A percentile compares a stretch with the other conserved stretches of the same genome.
Evolutionary conservation across 2,113 vertebrate genomes (phyloP).

Genomic region (Parotia lawesii): DNA sequence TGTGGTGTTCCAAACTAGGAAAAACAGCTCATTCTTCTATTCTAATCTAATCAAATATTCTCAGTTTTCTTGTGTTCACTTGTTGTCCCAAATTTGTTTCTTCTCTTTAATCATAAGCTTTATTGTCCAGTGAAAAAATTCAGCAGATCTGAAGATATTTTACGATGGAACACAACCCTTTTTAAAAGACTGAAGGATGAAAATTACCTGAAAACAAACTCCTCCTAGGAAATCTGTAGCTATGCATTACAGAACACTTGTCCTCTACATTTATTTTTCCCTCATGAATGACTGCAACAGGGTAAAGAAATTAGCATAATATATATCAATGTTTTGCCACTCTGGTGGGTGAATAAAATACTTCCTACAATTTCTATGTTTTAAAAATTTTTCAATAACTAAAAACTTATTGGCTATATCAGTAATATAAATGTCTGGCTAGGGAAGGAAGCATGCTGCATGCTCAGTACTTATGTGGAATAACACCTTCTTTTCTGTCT

Average conservation of each 20-base stretch:
- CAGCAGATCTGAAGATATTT: neutral
- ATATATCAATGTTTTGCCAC: conserved; percentile 14
- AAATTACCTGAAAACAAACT: neutral
- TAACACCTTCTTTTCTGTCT: neutral
- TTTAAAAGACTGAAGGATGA: neutral
- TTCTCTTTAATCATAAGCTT: neutral
- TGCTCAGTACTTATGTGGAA: neutral
- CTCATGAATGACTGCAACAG: neutral
- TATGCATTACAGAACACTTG: neutral
- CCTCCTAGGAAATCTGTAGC: neutral
- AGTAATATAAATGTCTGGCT: neutral
- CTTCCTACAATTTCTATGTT: neutral
- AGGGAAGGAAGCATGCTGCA: neutral
- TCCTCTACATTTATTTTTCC: conserved; percentile 24
- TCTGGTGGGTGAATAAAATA: neutral
- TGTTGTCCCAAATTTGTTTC: neutral
- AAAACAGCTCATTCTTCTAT: neutral
- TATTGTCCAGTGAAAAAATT: neutral
- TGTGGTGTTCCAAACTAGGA: neutral
- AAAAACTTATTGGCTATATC: neutral
- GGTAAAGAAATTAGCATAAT: conserved; percentile 11
- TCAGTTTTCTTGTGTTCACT: neutral
- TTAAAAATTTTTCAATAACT: neutral
- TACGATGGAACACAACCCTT: neutral
- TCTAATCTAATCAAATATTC: neutral